These are phyloP conservation scores for Delphinapterus leucas DNA, from an alignment of 2,113 vertebrate genomes.

Conservation along the genomic window DNA sequence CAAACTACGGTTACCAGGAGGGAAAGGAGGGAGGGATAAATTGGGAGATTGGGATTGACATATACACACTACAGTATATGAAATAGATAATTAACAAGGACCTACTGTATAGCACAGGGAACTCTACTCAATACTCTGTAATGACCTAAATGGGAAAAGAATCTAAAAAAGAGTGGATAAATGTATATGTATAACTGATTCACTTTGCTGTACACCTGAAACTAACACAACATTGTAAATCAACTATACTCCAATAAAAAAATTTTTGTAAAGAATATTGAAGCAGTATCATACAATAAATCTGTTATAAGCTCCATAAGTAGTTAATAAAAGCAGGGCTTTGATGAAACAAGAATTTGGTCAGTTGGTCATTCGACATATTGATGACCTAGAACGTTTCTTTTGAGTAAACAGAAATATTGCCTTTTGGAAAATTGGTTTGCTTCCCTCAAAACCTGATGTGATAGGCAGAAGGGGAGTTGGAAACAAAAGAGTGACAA, in stretches of 20 bases:
- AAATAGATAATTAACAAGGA: not conserved
- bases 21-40: not conserved
- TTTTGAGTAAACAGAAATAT: not conserved
- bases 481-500: not conserved
- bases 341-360: not conserved
- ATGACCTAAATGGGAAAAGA: not conserved
- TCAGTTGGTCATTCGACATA: not conserved
- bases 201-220: not conserved
- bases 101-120: not conserved
- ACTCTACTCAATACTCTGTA: not conserved
- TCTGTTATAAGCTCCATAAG: fast-evolving
- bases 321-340: not conserved
- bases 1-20: fast-evolving
- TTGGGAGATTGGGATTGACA: not conserved
- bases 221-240: not conserved
- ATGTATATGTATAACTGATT: not conserved
- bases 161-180: not conserved
- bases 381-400: not conserved
- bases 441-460: not conserved
- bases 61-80: not conserved
- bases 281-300: not conserved
- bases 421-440: not conserved
- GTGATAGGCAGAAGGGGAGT: not conserved
- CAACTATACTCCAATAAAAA: not conserved
- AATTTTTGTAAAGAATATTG: not conserved